Evolutionary conservation across 1,140 invertebrate genomes (phyloP).

Genomic region (Diabrotica virgifera): DNA sequence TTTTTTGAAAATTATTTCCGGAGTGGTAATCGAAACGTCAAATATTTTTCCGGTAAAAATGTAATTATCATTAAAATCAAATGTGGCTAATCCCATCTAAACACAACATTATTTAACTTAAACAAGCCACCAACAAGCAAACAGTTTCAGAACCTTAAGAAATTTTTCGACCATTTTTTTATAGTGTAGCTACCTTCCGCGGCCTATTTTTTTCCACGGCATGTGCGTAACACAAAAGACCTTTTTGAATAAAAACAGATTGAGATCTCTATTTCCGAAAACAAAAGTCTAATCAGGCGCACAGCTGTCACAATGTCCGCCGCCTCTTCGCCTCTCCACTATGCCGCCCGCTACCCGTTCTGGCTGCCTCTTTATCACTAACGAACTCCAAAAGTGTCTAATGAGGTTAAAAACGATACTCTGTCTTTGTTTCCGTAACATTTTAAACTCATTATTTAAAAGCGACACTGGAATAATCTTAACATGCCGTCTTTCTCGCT

Average conservation of each 20-base stretch:
- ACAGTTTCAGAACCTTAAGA: no score
- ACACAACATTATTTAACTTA: no score
- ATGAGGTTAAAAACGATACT: constrained; percentile 2
- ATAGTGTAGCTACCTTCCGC: no score
- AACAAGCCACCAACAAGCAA: no score
- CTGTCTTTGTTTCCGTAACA: constrained; percentile 2
- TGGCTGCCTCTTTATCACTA: neutral
- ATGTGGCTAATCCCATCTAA: no score
- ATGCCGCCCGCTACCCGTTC: neutral
- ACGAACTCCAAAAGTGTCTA: constrained; percentile 1
- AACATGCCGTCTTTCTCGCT: neutral
- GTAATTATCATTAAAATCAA: no score
- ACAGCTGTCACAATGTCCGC: neutral
- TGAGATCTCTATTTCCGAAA: neutral
- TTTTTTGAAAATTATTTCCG: no score
- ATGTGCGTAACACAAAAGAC: neutral
- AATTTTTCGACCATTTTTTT: no score
- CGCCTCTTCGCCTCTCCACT: neutral
- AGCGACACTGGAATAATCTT: constrained; percentile 1
- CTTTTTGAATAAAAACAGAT: neutral
- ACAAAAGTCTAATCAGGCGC: neutral
- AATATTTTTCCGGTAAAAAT: no score
- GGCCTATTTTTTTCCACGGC: no score
- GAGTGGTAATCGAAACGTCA: no score
- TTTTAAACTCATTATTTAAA: constrained; percentile 3